Evolutionary conservation across 1,140 invertebrate species (phyloP), one percentile per base, ranked within the genome.

Genomic region (Zaprionus capensis): DNA sequence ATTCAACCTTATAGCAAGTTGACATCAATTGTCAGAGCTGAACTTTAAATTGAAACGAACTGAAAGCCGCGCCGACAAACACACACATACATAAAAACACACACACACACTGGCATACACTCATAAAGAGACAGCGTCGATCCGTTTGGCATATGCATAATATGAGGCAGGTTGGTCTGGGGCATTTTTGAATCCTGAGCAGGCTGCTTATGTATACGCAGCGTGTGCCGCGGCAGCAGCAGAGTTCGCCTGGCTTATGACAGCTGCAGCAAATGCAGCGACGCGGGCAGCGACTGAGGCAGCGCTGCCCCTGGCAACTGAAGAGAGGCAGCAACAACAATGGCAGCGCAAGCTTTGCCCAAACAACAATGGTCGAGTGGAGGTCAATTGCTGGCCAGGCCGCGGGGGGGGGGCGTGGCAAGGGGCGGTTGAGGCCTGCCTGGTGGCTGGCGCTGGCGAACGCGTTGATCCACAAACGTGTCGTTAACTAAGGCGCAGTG

Each of bases 401-500:
- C 17, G 56, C 17, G 59, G 55, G 58, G 55, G n/a, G 4, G 14
- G 22, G 41, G 34, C 26, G 17, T 26, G 22, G 59, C 24, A 36
- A 28, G 9, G 24, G 46, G 51, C 46, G 36, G 38, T 28, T 14
- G 44, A 9, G 28, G 44, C n/a, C 53, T 36, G 46, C 11, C 59
- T 11, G 31, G 36, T 63, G 46, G 36, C 56, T 62, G 67, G 67
- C 17, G 58, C 67, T 65, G 69, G 69, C 49, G 69, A 88, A 87
- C 81, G 84, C 84, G 85, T 90, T 90, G 85, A 90, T 90, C 85
- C 85, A 85, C 85, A 90, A 90, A 90, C 85, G 85, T 90, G 85
- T 90, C 85, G 79, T 90, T 90, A 90, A 90, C 86, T 90, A 90
- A 90, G 85, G 85, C 86, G 82, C 86, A 90, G 85, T 90, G 85